Percentiles rank a stretch among this genome's conserved stretches.
These are phyloP conservation scores for Drosophila cognata DNA, from an alignment of 2,888 invertebrate species.

Conservation along the genomic window DNA sequence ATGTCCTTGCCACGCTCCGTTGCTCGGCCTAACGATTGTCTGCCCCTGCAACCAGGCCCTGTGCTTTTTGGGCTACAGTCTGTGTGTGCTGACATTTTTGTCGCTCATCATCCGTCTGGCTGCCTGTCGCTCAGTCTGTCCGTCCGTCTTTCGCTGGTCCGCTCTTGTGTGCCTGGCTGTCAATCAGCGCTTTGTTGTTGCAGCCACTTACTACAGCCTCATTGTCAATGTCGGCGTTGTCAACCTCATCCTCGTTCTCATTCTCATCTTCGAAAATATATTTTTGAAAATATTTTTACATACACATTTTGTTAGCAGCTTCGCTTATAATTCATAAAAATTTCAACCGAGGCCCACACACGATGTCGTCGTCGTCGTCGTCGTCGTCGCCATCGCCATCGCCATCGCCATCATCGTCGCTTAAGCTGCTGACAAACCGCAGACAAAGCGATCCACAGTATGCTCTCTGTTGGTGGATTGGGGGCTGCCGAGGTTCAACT, in stretches of 20 bases:
- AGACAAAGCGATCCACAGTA: conserved; percentile 70
- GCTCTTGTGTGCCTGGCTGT: conserved; percentile 64
- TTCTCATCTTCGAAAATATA: conserved; percentile 28
- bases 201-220: conserved; percentile 75
- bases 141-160: conserved; percentile 2
- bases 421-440: conserved; percentile 62
- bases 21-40: conserved; percentile 72
- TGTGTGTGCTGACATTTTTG: conserved; percentile 27
- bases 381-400: neutral
- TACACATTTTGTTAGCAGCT: conserved; percentile 48
- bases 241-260: conserved; percentile 24
- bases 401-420: conserved; percentile 1
- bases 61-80: conserved; percentile 9
- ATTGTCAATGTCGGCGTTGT: conserved; percentile 69
- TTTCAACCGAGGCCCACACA: conserved; percentile 63
- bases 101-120: conserved; percentile 23
- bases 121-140: neutral
- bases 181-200: conserved; percentile 78
- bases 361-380: conserved; percentile 27
- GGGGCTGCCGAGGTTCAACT: neutral
- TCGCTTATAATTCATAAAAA: conserved; percentile 74
- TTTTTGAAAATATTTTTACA: conserved; percentile 64
- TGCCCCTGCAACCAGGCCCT: conserved; percentile 1
- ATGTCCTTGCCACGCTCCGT: conserved; percentile 73
- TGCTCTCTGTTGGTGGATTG: conserved; percentile 8